A percentile compares a stretch with the other conserved stretches of the same genome.
phyloP scores from a whole-genome alignment of 2,113 vertebrate genomes.

The Passer domesticus region DNA sequence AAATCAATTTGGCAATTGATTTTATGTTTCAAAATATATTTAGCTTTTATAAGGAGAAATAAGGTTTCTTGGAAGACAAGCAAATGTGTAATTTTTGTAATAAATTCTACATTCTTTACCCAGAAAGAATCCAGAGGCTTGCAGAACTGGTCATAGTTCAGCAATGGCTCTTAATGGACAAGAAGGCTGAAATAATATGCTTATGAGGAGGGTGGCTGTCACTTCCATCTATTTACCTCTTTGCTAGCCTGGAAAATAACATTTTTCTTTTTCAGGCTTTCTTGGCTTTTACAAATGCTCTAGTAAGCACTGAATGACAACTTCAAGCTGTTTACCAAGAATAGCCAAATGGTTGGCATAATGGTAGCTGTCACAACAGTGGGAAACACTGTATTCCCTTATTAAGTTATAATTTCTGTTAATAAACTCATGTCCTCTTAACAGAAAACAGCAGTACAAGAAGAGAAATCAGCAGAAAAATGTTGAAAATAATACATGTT shows the following conservation, averaged over 20 bases:
- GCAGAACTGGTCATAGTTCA: neutral
- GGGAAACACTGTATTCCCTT: constrained; percentile 24
- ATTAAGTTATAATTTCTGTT: constrained; percentile 52
- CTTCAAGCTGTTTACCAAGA: constrained; percentile 60
- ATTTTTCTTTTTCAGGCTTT: neutral
- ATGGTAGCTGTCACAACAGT: constrained; percentile 50
- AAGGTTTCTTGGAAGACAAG: neutral
- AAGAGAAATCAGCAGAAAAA: neutral
- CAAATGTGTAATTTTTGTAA: neutral
- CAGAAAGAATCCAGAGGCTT: neutral
- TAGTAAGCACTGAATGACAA: constrained; percentile 27
- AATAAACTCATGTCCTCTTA: constrained; percentile 11
- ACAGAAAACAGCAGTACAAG: neutral
- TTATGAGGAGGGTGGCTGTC: neutral
- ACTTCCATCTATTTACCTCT: constrained; percentile 1
- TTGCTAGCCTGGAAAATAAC: neutral
- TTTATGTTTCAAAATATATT: neutral
- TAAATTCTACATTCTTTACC: neutral
- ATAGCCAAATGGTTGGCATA: constrained; percentile 51
- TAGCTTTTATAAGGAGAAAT: neutral
- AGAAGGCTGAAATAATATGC: neutral
- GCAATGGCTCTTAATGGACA: neutral
- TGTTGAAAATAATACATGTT: neutral
- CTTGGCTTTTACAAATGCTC: constrained; percentile 41
- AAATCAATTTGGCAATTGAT: neutral